Percentiles rank a stretch among this genome's conserved stretches.
Evolutionary conservation across 2,113 vertebrate species (phyloP).

Genomic region (Nothoprocta perdicaria): DNA sequence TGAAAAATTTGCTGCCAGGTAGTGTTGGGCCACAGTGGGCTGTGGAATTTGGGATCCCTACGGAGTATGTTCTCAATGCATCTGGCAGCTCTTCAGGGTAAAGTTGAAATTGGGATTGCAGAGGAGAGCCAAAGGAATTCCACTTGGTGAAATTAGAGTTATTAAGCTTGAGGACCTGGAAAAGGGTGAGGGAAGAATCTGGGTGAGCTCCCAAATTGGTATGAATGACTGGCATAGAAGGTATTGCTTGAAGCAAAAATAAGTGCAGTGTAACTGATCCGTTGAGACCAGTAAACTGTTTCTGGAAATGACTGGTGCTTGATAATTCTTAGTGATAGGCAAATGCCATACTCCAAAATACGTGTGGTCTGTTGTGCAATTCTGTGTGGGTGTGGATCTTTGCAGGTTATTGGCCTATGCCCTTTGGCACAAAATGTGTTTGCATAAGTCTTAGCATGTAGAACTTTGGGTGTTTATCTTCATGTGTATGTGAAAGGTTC

Average conservation of each 20-base stretch:
- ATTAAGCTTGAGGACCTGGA: constrained; percentile 55
- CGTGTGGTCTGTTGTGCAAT: constrained; percentile 65
- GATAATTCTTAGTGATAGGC: constrained; percentile 55
- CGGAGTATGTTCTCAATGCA: constrained; percentile 12
- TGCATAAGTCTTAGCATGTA: constrained; percentile 62
- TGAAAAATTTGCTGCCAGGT: constrained; percentile 36
- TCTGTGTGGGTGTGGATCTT: constrained; percentile 59
- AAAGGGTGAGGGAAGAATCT: constrained; percentile 29
- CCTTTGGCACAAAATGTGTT: constrained; percentile 57
- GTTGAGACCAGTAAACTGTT: constrained; percentile 51
- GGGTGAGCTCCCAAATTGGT: constrained; percentile 45
- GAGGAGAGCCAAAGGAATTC: constrained; percentile 52
- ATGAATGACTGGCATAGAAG: constrained; percentile 59
- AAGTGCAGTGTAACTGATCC: constrained; percentile 54
- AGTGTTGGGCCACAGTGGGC: neutral
- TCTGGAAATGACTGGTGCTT: constrained; percentile 59
- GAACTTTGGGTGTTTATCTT: constrained; percentile 60
- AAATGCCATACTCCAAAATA: constrained; percentile 56
- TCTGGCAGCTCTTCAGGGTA: constrained; percentile 39
- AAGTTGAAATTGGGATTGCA: constrained; percentile 56
- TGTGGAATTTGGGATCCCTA: constrained; percentile 41
- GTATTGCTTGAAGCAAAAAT: constrained; percentile 60
- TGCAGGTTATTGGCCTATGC: constrained; percentile 69
- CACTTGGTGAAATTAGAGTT: constrained; percentile 45
- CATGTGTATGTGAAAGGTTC: constrained; percentile 62